Evolutionary conservation across 2,888 invertebrate species (phyloP).

Genomic region (Lasioglossum vierecki): DNA sequence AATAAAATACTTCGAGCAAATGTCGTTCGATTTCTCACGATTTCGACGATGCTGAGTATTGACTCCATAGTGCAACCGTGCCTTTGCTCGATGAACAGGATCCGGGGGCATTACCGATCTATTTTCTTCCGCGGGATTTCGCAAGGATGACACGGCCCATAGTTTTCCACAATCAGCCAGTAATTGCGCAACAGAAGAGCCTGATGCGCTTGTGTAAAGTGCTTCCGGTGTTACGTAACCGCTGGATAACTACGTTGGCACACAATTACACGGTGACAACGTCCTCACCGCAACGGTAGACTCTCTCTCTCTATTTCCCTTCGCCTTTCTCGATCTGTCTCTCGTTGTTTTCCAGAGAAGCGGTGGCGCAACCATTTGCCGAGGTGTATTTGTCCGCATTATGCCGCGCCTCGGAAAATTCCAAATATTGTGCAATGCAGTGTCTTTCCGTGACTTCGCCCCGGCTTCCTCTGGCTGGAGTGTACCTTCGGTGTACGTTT

Average conservation of each 20-base stretch:
- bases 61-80: neutral
- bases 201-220: conserved; percentile 10
- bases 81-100: neutral
- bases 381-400: conserved; percentile 28
- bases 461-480: neutral
- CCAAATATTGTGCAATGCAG: conserved; percentile 36
- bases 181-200: conserved; percentile 34
- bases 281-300: conserved; percentile 32
- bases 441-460: neutral
- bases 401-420: conserved; percentile 31
- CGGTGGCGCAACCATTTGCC: conserved; percentile 23
- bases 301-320: neutral
- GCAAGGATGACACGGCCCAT: neutral
- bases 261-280: conserved; percentile 51
- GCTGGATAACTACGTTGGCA: conserved; percentile 39
- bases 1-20: too few species aligned
- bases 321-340: conserved; percentile 2
- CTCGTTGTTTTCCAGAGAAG: conserved; percentile 35
- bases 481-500: neutral
- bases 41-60: neutral
- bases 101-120: neutral
- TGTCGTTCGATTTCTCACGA: neutral
- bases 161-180: conserved; percentile 3
- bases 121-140: neutral
- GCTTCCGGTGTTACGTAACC: conserved; percentile 46